Evolutionary conservation across 2,888 invertebrate species (phyloP), one percentile per base, ranked within the genome.

Genomic region (Allophyes oxyacanthae): DNA sequence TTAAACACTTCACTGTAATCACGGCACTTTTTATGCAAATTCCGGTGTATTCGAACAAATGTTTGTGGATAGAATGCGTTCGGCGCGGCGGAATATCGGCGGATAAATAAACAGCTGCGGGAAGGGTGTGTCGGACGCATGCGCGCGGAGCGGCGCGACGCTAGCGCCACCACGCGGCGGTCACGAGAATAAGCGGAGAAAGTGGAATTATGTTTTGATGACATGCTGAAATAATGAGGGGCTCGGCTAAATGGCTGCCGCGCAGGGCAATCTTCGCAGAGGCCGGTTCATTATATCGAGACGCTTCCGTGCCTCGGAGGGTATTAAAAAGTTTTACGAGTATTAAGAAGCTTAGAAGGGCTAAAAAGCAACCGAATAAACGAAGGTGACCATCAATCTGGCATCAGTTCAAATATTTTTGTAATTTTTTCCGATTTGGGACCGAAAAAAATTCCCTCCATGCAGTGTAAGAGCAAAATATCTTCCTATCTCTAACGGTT

Each of bases 41-140:
- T 20, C 20, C 26, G 15, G 43, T 9, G 26, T 38, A 34, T 48
- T 68, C 20, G 45, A 26, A 25, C 37, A 20, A 69, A 48, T 28
- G 33, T 53, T 63, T 26, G 64, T 10, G 8, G 13, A 14, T 14
- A 0, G 9, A 28, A 38, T 13, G 55, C 65, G 64, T 64, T 13
- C 14, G 34, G 9, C 15, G 44, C 51, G 26, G 44, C 41, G 14
- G 15, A 38, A 26, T n/a, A 30, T 34, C 41, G 49, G 45, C 49
- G 52, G 69, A 68, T 68, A 73, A 61, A 68, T 72, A 61, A 72
- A 68, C 69, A 68, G 51, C 62, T 32, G 33, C 25, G 9, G 26
- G 44, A 32, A 40, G 44, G 20, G 51, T 52, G 37, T 36, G 45
- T 36, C 45, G 28, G 28, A 10, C 66, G 72, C 72, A 45, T 59